Evolutionary conservation across 2,113 vertebrate species (phyloP).

Genomic region (Tetraodon nigroviridis): DNA sequence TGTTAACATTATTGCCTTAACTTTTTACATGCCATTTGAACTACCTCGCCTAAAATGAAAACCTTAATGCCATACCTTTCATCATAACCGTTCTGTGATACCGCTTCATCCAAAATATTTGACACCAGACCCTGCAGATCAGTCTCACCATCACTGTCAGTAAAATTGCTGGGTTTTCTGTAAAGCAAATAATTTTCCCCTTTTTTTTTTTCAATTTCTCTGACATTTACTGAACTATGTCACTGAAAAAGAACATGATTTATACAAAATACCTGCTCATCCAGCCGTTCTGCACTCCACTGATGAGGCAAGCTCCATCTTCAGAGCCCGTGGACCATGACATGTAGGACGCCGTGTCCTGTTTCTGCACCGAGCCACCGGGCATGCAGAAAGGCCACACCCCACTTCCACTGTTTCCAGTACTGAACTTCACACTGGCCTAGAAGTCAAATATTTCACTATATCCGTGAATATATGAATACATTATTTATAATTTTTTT

Average conservation of each 20-base stretch:
- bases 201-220: not conserved
- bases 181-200: conserved; percentile 1
- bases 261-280: conserved; percentile 55
- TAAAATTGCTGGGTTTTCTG: conserved; percentile 78
- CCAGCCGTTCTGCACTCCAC: conserved; percentile 35
- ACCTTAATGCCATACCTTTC: conserved; percentile 78
- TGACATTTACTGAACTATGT: not conserved
- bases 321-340: conserved; percentile 56
- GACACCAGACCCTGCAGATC: conserved; percentile 90
- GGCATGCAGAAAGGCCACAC: conserved; percentile 28
- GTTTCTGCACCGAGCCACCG: conserved; percentile 33
- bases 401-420: conserved; percentile 21
- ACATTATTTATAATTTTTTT: too few species aligned
- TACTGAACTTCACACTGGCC: conserved; percentile 33
- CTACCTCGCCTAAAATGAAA: not conserved
- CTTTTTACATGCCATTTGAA: not conserved
- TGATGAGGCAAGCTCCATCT: conserved; percentile 51
- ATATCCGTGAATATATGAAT: too few species aligned
- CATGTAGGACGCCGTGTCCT: conserved; percentile 24
- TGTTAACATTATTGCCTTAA: conserved; percentile 3
- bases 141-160: conserved; percentile 82
- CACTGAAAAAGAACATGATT: not conserved
- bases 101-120: conserved; percentile 87
- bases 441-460: conserved; percentile 31
- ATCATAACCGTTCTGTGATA: conserved; percentile 75